phyloP scores from a whole-genome alignment of 1,140 invertebrate species.

The Drosophila prosaltans region DNA sequence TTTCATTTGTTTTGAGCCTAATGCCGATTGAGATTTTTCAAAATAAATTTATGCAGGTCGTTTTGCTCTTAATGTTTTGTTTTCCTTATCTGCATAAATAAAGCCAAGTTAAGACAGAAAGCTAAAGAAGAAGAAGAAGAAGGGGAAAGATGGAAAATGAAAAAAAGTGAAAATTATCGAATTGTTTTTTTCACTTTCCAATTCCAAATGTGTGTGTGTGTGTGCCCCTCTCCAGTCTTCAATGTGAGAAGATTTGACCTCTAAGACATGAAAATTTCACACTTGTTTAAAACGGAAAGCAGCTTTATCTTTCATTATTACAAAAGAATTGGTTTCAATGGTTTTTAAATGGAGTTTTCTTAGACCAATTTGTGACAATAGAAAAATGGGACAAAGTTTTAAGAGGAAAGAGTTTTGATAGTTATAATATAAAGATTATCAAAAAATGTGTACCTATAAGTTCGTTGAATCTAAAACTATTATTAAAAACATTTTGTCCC shows the following conservation, averaged over 20 bases:
- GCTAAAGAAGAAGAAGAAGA: background rate
- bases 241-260: background rate
- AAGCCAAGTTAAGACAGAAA: conserved; percentile 9
- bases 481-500: no score
- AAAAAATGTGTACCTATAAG: no score
- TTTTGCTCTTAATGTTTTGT: conserved; percentile 46
- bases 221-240: background rate
- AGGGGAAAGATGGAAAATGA: background rate
- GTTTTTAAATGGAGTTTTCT: background rate
- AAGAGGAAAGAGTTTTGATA: no score
- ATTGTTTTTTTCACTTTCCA: conserved; percentile 6
- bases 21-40: conserved; percentile 65
- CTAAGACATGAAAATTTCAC: background rate
- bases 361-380: no score
- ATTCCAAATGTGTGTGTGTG: background rate
- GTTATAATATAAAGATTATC: no score
- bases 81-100: conserved; percentile 44
- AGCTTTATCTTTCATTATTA: background rate
- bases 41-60: conserved; percentile 61
- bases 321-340: background rate
- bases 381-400: no score
- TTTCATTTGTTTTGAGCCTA: conserved; percentile 70
- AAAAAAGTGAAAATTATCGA: conserved; percentile 5
- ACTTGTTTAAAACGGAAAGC: background rate
- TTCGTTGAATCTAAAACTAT: no score